A percentile compares a stretch with the other conserved stretches of the same genome.
These are phyloP conservation scores for Dreissena polymorpha DNA, from an alignment of 1,140 invertebrate genomes.

Conservation along the genomic window DNA sequence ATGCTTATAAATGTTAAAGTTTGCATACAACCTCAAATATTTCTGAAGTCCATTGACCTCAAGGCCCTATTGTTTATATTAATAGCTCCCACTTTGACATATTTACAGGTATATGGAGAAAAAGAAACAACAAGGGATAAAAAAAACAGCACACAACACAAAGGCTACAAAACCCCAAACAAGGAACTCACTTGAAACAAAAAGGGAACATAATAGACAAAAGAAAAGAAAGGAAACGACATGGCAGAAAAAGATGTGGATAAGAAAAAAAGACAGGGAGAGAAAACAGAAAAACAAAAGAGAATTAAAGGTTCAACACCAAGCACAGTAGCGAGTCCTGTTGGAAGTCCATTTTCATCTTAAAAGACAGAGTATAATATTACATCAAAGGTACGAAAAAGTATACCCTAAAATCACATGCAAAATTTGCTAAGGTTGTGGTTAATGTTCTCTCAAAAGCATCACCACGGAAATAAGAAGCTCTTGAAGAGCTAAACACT, in stretches of 20 bases:
- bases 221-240: slow-evolving; percentile 6
- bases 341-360: background rate
- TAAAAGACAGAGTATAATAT: slow-evolving; percentile 32
- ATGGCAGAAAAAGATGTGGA: background rate
- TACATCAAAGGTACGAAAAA: slow-evolving; percentile 33
- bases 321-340: background rate
- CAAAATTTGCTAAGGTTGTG: slow-evolving; percentile 43
- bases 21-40: too few relatives aligned
- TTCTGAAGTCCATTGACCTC: background rate
- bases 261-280: background rate
- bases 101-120: slow-evolving; percentile 28
- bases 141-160: slow-evolving; percentile 5
- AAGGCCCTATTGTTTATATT: background rate
- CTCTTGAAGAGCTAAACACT: slow-evolving; percentile 29
- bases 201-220: background rate
- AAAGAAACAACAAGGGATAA: slow-evolving; percentile 27
- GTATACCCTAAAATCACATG: slow-evolving; percentile 35
- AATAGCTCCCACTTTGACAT: slow-evolving; percentile 8
- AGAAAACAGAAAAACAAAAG: background rate
- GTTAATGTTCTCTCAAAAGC: slow-evolving; percentile 33
- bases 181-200: background rate
- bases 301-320: background rate
- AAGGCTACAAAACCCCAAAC: slow-evolving; percentile 15
- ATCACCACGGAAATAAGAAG: slow-evolving; percentile 40
- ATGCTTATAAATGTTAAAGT: too few relatives aligned